A percentile compares a stretch with the other conserved stretches of the same genome.
phyloP scores from a whole-genome alignment of 2,113 vertebrate genomes.

The Platycercus adscitus region DNA sequence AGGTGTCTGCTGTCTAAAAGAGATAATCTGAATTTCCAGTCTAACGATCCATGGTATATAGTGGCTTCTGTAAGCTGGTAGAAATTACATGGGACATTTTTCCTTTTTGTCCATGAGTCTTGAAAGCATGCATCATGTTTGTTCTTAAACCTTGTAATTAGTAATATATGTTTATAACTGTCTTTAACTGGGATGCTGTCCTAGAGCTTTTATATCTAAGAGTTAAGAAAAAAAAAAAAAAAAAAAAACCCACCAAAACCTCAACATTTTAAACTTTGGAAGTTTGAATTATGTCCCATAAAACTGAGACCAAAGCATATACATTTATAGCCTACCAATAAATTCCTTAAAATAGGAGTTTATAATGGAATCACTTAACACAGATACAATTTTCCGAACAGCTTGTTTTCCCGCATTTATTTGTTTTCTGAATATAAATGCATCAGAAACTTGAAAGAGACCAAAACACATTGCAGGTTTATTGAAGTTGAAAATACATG shows the following conservation, averaged over 20 bases:
- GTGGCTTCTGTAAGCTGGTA: neutral
- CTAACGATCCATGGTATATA: neutral
- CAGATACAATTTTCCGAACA: conserved; percentile 67
- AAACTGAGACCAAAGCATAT: conserved; percentile 59
- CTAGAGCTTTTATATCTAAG: conserved; percentile 45
- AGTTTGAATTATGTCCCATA: conserved; percentile 64
- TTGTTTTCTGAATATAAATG: conserved; percentile 67
- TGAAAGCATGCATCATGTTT: neutral
- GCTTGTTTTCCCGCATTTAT: conserved; percentile 37
- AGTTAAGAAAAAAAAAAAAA: neutral
- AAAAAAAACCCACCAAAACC: neutral
- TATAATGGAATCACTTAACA: conserved; percentile 66
- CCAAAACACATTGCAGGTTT: neutral
- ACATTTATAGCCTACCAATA: conserved; percentile 71
- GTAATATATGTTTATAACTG: conserved; percentile 16
- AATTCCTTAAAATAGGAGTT: conserved; percentile 71
- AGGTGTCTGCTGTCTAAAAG: neutral
- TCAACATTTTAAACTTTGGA: conserved; percentile 56
- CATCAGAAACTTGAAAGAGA: neutral
- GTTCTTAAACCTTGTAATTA: neutral
- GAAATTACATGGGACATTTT: neutral
- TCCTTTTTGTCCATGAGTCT: neutral
- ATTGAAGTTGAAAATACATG: neutral
- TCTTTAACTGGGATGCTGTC: conserved; percentile 33
- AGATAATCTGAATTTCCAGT: neutral